Base-by-base conservation (phyloP, 2,113 vertebrate species). In the Falco punctatus region DNA sequence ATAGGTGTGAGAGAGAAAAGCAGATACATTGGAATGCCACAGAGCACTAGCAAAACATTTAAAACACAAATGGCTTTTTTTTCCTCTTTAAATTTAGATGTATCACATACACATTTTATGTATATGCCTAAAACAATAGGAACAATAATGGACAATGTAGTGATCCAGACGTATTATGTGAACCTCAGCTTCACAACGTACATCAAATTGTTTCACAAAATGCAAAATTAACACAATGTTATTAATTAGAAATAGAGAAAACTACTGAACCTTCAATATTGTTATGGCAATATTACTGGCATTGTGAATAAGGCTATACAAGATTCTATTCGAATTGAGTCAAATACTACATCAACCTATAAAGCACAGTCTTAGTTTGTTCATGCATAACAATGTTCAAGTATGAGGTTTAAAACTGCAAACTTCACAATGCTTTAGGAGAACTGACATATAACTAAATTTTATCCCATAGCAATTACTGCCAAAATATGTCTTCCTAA, bases 1-100 rank as follows among this genome's bases (percentile, higher is more conserved):
- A 97, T 4, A 93, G 28, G 81, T 77, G 82, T 70, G 90, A 57
- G 42, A 90, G 64, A 95, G 61, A 97, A 96, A 95, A 90, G 80
- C 20, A 90, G 40, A 86, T 13, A 73, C 0, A 27, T 2, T 52
- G 28, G 79, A 92, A 96, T 48, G 46, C 42, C 92, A 35, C 5
- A 84, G 26, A 93, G 16, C 11, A 81, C 11, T 13, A 46, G 44
- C 33, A 91, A 74, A 86, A 82, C 18, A 83, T 35, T 75, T 67
- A 38, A 48, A 85, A 73, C 4, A 35, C 27, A 59, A 51, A 21
- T 6, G 13, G 15, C 4, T 27, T 51, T 38, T n/a, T 64, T 54
- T 22, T 8, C 21, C 15, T 65, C 57, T 67, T 61, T 71, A 84
- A n/a, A 73, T 28, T 62, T 49, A 49, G 84, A 91, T 10, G 21